Conservation (phyloP, 2,113 vertebrate species). For the Apaloderma vittatum region DNA sequence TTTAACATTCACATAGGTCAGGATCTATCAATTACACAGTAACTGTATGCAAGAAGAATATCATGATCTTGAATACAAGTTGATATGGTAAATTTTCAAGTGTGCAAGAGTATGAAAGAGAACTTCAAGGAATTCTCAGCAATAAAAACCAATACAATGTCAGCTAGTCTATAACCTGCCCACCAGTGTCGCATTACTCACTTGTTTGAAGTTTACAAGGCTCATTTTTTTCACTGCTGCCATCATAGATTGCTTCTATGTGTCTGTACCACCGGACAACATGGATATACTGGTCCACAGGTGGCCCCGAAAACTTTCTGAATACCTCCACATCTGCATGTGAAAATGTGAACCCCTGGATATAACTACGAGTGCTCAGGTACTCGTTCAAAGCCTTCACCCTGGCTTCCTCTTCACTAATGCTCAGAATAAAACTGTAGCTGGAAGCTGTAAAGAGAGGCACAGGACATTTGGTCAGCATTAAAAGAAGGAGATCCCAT, state of each 20-base stretch:
- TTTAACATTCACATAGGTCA: slow-evolving; percentile 7
- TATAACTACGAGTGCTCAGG: slow-evolving; percentile 94
- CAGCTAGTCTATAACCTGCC: slow-evolving; percentile 62
- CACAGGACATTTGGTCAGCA: slow-evolving; percentile 70
- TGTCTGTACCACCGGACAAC: slow-evolving; percentile 96
- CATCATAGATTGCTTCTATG: slow-evolving; percentile 88
- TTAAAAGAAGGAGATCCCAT: slow-evolving; percentile 34
- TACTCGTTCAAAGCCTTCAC: slow-evolving; percentile 89
- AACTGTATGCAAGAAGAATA: neutral
- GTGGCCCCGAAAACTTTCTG: slow-evolving; percentile 85
- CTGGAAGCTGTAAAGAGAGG: slow-evolving; percentile 92
- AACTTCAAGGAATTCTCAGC: neutral
- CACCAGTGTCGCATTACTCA: slow-evolving; percentile 84
- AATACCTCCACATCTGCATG: slow-evolving; percentile 89
- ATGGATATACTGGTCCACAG: slow-evolving; percentile 88
- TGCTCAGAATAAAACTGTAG: slow-evolving; percentile 89
- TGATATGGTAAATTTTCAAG: neutral
- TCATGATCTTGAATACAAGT: neutral
- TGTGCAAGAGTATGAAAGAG: neutral
- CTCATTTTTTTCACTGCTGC: slow-evolving; percentile 71
- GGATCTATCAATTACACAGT: neutral
- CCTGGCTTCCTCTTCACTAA: slow-evolving; percentile 87
- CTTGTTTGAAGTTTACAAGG: slow-evolving; percentile 85
- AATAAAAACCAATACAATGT: slow-evolving; percentile 25
- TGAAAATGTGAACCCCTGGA: slow-evolving; percentile 91